Conservation (phyloP, 2,888 invertebrate species). For the Hypena proboscidalis region DNA sequence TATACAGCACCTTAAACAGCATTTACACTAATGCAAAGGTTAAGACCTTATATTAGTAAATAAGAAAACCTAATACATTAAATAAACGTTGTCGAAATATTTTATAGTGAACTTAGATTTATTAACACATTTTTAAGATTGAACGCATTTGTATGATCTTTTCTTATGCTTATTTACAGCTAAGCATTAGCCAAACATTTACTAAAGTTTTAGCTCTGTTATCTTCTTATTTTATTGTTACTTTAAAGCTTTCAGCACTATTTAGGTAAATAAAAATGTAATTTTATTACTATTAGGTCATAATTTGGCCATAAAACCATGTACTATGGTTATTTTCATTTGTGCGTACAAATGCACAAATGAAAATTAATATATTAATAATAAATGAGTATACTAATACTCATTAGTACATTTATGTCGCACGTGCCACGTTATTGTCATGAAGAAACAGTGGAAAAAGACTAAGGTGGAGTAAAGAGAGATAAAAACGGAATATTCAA, state of each 20-base stretch:
- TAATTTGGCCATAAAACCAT: neutral
- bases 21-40: conserved; percentile 10
- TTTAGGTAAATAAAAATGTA: conserved; percentile 6
- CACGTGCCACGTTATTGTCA: too few relatives aligned
- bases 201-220: conserved; percentile 7
- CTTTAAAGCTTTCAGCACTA: conserved; percentile 8
- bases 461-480: neutral
- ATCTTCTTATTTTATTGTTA: conserved; percentile 5
- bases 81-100: conserved; percentile 5
- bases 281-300: conserved; percentile 6
- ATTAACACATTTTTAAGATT: conserved; percentile 2
- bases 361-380: too few relatives aligned
- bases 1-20: conserved; percentile 10
- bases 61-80: conserved; percentile 9
- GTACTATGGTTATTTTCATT: too few relatives aligned
- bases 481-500: conserved; percentile 4
- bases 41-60: conserved; percentile 7
- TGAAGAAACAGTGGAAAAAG: too few relatives aligned
- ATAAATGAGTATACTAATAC: too few relatives aligned
- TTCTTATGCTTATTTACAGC: conserved; percentile 5
- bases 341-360: too few relatives aligned
- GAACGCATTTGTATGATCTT: neutral
- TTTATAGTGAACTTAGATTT: conserved; percentile 4
- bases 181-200: conserved; percentile 8
- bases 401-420: too few relatives aligned